These are phyloP conservation scores for Mormyrus proboscirostris DNA, from an alignment of 2,797 vertebrate genomes.

Conservation along the genomic window DNA sequence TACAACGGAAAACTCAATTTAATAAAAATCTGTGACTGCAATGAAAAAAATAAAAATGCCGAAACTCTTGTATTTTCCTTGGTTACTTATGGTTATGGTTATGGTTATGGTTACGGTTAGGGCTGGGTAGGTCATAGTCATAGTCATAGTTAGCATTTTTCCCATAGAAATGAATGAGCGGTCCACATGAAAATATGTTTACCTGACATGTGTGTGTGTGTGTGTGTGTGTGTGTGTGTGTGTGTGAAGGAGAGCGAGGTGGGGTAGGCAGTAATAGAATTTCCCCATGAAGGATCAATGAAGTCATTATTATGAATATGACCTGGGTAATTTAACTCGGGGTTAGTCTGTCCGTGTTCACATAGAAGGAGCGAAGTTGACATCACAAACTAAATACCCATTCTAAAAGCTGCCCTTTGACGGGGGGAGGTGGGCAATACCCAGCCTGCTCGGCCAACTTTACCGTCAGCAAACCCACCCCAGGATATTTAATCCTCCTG, in stretches of 20 bases:
- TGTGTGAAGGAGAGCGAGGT: background rate
- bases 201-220: background rate
- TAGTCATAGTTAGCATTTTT: background rate
- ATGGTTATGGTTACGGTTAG: background rate
- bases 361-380: background rate
- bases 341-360: background rate
- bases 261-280: background rate
- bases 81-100: background rate
- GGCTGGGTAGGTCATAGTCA: too few species aligned
- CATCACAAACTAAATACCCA: background rate
- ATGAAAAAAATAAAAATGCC: background rate
- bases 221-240: background rate
- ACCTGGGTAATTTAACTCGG: background rate
- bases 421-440: background rate
- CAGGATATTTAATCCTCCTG: background rate
- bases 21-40: background rate
- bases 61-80: background rate
- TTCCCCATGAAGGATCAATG: background rate
- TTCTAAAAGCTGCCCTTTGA: background rate
- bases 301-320: background rate
- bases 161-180: background rate
- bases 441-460: background rate
- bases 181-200: background rate
- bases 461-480: background rate
- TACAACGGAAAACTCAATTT: background rate